Evolutionary conservation across 2,797 vertebrate species (phyloP).

Genomic region (Malacoctenus gilli): DNA sequence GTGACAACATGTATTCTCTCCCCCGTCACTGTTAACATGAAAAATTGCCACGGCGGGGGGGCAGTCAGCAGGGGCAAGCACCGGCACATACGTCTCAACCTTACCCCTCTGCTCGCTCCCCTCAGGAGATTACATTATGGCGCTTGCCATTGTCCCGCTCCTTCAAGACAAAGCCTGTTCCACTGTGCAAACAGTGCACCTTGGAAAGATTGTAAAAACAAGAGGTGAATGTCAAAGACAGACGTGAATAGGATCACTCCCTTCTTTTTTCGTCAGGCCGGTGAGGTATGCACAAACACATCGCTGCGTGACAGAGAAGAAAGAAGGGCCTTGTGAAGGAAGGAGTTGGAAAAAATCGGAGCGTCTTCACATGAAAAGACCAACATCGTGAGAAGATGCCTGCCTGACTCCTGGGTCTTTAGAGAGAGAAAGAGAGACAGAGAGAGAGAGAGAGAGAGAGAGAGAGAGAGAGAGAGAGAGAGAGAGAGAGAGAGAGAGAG

Average conservation of each 20-base stretch:
- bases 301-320: constrained; percentile 85
- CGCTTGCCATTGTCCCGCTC: constrained; percentile 63
- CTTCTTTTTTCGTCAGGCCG: constrained; percentile 69
- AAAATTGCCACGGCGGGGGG: constrained; percentile 56
- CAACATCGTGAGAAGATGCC: constrained; percentile 70
- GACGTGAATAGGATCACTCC: constrained; percentile 73
- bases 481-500: constrained; percentile 26
- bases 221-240: constrained; percentile 77
- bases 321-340: constrained; percentile 78
- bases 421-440: constrained; percentile 27
- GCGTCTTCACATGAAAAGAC: constrained; percentile 72
- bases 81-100: constrained; percentile 69
- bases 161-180: constrained; percentile 75
- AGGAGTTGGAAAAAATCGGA: constrained; percentile 61
- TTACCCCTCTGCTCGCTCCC: constrained; percentile 62
- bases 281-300: constrained; percentile 90
- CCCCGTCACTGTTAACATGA: constrained; percentile 61
- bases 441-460: constrained; percentile 26
- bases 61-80: constrained; percentile 60
- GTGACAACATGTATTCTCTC: constrained; percentile 67
- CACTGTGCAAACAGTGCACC: constrained; percentile 74
- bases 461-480: constrained; percentile 26
- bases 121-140: constrained; percentile 77
- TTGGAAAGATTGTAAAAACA: constrained; percentile 78
- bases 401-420: constrained; percentile 54